Conservation (phyloP, 1,140 invertebrate species). For the Pseudomyrmex sp. region DNA sequence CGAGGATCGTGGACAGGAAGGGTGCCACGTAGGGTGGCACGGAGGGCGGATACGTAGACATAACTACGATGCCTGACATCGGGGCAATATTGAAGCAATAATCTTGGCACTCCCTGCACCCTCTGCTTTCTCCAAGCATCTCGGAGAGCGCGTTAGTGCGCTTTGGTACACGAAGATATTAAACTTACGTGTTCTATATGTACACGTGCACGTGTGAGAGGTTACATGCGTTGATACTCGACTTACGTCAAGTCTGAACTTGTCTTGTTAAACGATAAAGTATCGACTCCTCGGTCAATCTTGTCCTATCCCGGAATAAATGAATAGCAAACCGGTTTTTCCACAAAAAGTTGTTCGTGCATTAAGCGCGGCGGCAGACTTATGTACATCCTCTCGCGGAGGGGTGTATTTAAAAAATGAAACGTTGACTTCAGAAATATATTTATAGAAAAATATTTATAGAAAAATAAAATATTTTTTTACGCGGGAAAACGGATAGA, state of each 20-base stretch:
- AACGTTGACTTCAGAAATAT: neutral
- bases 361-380: neutral
- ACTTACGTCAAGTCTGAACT: neutral
- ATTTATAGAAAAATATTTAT: neutral
- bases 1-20: slow-evolving; percentile 33
- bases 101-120: slow-evolving; percentile 67
- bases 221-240: slow-evolving; percentile 39
- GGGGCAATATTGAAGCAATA: slow-evolving; percentile 83
- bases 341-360: neutral
- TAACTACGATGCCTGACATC: slow-evolving; percentile 79
- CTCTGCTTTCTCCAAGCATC: neutral
- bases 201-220: neutral
- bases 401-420: neutral
- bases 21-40: neutral
- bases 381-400: neutral
- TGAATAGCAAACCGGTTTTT: slow-evolving; percentile 58
- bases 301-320: slow-evolving; percentile 54
- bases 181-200: slow-evolving; percentile 72
- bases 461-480: neutral
- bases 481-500: neutral
- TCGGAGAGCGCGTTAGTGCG: slow-evolving; percentile 49
- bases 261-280: slow-evolving; percentile 51
- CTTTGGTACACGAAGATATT: slow-evolving; percentile 77
- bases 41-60: slow-evolving; percentile 71
- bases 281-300: slow-evolving; percentile 30